These are phyloP conservation scores for Minunthozetes semirufus DNA, from an alignment of 2,888 invertebrate species.

Conservation along the genomic window DNA sequence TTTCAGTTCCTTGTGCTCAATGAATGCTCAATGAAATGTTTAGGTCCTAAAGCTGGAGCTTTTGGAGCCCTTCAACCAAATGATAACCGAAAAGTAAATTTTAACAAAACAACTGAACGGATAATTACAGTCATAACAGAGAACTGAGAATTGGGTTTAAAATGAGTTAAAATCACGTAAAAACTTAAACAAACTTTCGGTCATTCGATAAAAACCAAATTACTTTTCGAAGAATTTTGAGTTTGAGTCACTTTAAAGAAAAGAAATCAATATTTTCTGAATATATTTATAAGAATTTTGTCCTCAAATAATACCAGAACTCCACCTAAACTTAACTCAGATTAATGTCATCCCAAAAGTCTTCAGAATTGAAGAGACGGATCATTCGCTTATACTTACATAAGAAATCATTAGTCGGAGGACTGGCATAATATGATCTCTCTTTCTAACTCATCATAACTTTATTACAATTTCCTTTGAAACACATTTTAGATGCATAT, in stretches of 20 bases:
- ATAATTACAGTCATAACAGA: background rate
- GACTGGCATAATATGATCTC: background rate
- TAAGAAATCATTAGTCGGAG: background rate
- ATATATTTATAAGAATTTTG: background rate
- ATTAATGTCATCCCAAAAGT: too few species aligned
- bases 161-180: conserved; percentile 7
- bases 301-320: too few species aligned
- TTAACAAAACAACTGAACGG: background rate
- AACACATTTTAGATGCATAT: background rate
- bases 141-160: background rate
- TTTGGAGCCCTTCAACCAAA: too few species aligned
- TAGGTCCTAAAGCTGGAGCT: too few species aligned
- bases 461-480: background rate
- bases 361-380: too few species aligned
- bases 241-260: too few species aligned
- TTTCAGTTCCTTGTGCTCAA: conserved; percentile 1
- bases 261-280: background rate
- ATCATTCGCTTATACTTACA: too few species aligned
- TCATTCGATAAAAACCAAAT: background rate
- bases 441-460: background rate
- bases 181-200: background rate
- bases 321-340: too few species aligned
- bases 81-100: conserved; percentile 14
- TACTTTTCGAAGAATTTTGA: background rate
- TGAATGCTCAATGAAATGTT: conserved; percentile 24